Percentiles rank a stretch among this genome's conserved stretches.
Conservation (phyloP, 2,113 vertebrate genomes). For the Ictidomys tridecemlineatus region DNA sequence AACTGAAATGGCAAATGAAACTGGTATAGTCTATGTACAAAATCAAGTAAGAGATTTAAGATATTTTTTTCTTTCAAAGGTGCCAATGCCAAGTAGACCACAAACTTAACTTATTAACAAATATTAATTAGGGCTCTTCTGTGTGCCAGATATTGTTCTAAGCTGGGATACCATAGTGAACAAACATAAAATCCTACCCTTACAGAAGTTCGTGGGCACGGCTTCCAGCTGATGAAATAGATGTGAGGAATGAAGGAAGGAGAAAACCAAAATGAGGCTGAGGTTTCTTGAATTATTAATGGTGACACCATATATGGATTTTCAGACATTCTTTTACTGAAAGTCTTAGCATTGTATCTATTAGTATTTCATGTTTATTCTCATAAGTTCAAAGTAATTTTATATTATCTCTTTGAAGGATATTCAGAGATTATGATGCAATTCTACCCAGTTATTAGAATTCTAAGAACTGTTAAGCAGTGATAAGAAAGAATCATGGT, state of each 20-base stretch:
- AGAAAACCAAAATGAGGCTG: neutral
- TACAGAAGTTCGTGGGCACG: neutral
- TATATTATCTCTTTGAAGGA: conserved; percentile 19
- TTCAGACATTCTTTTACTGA: conserved; percentile 23
- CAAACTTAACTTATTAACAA: neutral
- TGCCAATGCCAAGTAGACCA: conserved; percentile 5
- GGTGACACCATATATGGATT: neutral
- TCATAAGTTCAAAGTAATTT: conserved; percentile 51
- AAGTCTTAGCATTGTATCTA: neutral
- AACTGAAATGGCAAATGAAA: conserved; percentile 43
- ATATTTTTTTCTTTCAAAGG: conserved; percentile 31
- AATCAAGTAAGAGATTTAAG: neutral
- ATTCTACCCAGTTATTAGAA: conserved; percentile 45
- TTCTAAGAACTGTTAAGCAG: neutral
- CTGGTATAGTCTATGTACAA: neutral
- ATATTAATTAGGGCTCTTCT: conserved; percentile 15
- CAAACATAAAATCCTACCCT: neutral
- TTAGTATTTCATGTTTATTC: conserved; percentile 41
- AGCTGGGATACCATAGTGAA: neutral
- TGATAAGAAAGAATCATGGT: conserved; percentile 34
- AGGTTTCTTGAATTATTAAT: neutral
- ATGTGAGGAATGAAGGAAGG: neutral
- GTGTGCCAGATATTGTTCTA: neutral
- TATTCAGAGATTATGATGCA: conserved; percentile 29
- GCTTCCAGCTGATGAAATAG: conserved; percentile 17